These are phyloP conservation scores for Parnassius smintheus DNA, from an alignment of 2,888 invertebrate genomes.

Conservation along the genomic window DNA sequence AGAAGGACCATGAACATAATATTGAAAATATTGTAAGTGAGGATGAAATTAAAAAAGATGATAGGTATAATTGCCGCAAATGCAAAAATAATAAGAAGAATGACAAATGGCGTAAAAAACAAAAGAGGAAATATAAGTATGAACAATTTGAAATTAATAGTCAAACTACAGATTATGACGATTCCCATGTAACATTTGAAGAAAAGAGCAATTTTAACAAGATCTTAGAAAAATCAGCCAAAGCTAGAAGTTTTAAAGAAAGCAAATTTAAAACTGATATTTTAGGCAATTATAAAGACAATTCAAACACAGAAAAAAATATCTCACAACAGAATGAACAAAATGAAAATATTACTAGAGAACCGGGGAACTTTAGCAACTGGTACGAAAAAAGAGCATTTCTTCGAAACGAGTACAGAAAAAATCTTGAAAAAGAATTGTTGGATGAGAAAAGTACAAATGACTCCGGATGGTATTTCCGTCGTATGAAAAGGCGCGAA, in stretches of 20 bases:
- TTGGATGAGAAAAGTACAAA: conserved; percentile 57
- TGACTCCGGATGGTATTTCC: conserved; percentile 72
- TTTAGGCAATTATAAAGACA: conserved; percentile 40
- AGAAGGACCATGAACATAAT: conserved; percentile 64
- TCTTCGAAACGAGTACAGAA: conserved; percentile 61
- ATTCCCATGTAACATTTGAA: conserved; percentile 50
- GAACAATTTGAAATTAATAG: conserved; percentile 74
- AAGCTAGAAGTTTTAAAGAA: conserved; percentile 31
- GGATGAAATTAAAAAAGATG: conserved; percentile 64
- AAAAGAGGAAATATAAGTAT: conserved; percentile 68
- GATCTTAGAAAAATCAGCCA: conserved; percentile 40
- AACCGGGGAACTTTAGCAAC: conserved; percentile 26
- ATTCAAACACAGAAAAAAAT: conserved; percentile 31
- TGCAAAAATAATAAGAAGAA: conserved; percentile 61
- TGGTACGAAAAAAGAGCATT: conserved; percentile 67
- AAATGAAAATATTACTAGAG: conserved; percentile 22
- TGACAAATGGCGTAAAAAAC: conserved; percentile 64
- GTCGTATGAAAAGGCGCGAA: conserved; percentile 70
- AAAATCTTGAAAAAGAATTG: conserved; percentile 57
- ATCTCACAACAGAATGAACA: conserved; percentile 14
- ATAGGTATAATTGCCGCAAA: conserved; percentile 59
- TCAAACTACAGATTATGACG: conserved; percentile 66
- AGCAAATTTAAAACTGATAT: conserved; percentile 37
- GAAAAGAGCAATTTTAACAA: conserved; percentile 43
- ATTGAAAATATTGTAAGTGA: conserved; percentile 50